Base-by-base conservation (phyloP, 2,888 invertebrate genomes). In the Drosophila borborema region DNA sequence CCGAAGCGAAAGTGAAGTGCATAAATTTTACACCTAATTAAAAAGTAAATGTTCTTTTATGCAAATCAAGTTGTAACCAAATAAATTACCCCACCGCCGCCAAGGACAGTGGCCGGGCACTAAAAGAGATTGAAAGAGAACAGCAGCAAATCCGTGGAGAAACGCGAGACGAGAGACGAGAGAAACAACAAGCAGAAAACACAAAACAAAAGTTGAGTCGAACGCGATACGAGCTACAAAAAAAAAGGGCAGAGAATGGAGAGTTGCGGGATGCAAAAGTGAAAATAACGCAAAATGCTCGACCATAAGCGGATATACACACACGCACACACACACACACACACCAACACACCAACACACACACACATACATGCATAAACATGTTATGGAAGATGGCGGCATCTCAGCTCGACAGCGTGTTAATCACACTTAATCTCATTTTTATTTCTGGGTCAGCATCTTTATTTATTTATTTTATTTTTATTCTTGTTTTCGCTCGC, bases 361-460 rank as follows among this genome's bases (percentile, higher is more conserved):
- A 55, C 49, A 51, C 49, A 58, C 43, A 28, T 28, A 61, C 41
- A 58, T 46, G 51, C 41, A 59, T 38, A 49, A 64, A 60, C 68
- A 79, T 61, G 76, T 74, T 77, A 77, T 80, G 68, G 74, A 77
- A 74, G 71, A 71, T 77, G 72, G 74, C 62, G 68, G 72, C 80
- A 72, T 72, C 82, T 71, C 80, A 86, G 73, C 78, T 72, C 72
- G 78, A 80, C 86, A 76, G 88, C 80, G 86, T 89, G 79, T 89
- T 90, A 90, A 90, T 90, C 90, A 88, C 90, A 86, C 86, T 90
- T 90, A 90, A 90, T 90, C 90, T 89, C 81, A 84, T 85, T 89
- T 89, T 90, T 89, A 89, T 90, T 88, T 85, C 88, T 90, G 86
- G 90, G 90, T 90, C 90, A 89, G 89, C 90, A 89, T 86, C 85